These are phyloP conservation scores for Pseudotriccus pelzelni DNA, from an alignment of 2,797 vertebrate genomes.

Conservation along the genomic window DNA sequence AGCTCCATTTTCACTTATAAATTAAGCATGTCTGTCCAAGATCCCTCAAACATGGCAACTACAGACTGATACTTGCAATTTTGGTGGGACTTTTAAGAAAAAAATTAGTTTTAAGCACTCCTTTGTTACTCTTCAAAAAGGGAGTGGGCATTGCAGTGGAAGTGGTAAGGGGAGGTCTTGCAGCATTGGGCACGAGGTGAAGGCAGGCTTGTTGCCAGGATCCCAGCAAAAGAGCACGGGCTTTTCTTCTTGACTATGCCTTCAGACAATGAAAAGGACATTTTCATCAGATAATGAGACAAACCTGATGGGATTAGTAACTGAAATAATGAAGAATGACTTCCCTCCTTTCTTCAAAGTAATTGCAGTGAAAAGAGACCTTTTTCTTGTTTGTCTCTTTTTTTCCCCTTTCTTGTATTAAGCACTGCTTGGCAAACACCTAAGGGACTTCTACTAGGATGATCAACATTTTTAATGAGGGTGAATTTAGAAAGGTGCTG, in stretches of 20 bases:
- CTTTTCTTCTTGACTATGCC: background rate
- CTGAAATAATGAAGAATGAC: slow-evolving; percentile 63
- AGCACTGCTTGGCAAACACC: background rate
- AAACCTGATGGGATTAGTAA: slow-evolving; percentile 61
- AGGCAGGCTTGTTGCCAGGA: background rate
- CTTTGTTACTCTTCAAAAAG: background rate
- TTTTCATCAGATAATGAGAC: slow-evolving; percentile 64
- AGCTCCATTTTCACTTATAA: background rate
- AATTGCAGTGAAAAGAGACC: slow-evolving; percentile 17
- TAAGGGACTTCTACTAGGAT: slow-evolving; percentile 3
- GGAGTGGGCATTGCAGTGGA: background rate
- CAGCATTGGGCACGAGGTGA: background rate
- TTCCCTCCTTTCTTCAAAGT: slow-evolving; percentile 27
- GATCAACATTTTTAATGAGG: slow-evolving; percentile 18
- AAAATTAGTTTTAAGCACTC: background rate
- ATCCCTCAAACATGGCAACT: background rate
- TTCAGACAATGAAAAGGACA: slow-evolving; percentile 28
- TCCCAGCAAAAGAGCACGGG: background rate
- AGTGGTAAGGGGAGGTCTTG: background rate
- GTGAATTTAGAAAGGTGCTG: slow-evolving; percentile 35
- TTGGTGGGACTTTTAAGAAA: background rate
- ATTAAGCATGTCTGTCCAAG: background rate
- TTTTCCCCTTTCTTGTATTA: background rate
- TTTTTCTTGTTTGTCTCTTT: background rate
- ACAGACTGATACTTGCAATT: background rate